phyloP scores from a whole-genome alignment of 2,888 invertebrate genomes.

The Drosophila neotestacea region DNA sequence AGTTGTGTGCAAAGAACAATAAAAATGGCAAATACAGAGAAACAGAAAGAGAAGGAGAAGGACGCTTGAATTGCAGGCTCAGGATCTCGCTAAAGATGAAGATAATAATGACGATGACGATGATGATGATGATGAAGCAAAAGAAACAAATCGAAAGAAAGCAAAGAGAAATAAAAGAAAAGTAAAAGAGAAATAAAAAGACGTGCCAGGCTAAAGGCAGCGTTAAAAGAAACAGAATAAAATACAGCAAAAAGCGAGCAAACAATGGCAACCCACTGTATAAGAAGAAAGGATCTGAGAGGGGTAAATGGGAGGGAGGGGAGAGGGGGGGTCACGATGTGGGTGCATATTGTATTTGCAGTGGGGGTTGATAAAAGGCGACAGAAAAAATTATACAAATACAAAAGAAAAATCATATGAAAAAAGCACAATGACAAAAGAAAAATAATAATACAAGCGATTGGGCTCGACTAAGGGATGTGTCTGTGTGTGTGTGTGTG shows the following conservation, averaged over 20 bases:
- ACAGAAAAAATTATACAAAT: conserved; percentile 80
- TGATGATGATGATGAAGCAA: conserved; percentile 24
- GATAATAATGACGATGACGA: conserved; percentile 26
- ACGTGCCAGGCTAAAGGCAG: conserved; percentile 59
- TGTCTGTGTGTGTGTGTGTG: conserved; percentile 20
- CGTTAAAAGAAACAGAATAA: conserved; percentile 29
- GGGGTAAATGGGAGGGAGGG: neutral
- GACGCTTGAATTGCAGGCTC: neutral
- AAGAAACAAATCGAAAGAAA: conserved; percentile 31
- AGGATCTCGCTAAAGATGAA: conserved; percentile 12
- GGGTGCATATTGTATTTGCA: conserved; percentile 40
- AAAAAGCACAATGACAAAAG: conserved; percentile 81
- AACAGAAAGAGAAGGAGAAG: neutral
- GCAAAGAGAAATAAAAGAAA: conserved; percentile 37
- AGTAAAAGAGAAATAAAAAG: conserved; percentile 63
- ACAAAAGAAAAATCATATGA: conserved; percentile 73
- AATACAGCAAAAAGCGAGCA: conserved; percentile 22
- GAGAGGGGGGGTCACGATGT: neutral
- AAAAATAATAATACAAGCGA: conserved; percentile 71
- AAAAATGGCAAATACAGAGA: conserved; percentile 64
- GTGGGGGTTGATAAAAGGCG: conserved; percentile 65
- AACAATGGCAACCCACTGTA: conserved; percentile 46
- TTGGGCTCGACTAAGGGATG: conserved; percentile 63
- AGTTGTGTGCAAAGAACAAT: conserved; percentile 80
- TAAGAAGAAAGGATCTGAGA: neutral